A percentile compares a stretch with the other conserved stretches of the same genome.
Evolutionary conservation across 2,888 invertebrate genomes (phyloP).

Genomic region (Euphydryas editha): DNA sequence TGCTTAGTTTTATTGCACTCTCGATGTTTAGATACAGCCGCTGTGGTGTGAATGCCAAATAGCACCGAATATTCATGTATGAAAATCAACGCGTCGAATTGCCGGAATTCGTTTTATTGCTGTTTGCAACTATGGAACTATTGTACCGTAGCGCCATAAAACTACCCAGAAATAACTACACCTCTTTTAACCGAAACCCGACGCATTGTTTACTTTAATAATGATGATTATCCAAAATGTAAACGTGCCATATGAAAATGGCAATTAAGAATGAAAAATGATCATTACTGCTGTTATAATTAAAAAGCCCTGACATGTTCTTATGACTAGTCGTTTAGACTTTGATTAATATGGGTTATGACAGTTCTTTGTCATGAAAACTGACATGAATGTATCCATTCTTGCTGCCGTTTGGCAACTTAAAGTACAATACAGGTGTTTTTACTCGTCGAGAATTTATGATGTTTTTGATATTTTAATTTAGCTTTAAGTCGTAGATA

Average conservation of each 20-base stretch:
- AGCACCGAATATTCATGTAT: constrained; percentile 72
- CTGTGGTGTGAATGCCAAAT: constrained; percentile 65
- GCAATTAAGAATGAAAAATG: constrained; percentile 82
- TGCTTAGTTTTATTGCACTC: constrained; percentile 80
- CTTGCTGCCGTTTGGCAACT: constrained; percentile 46
- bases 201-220: constrained; percentile 61
- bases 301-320: constrained; percentile 74
- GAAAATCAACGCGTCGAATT: constrained; percentile 56
- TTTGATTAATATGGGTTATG: constrained; percentile 78
- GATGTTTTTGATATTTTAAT: constrained; percentile 9
- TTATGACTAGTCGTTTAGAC: constrained; percentile 63
- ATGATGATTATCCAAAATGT: constrained; percentile 76
- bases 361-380: constrained; percentile 63
- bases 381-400: constrained; percentile 51
- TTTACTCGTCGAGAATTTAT: constrained; percentile 9
- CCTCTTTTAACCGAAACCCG: constrained; percentile 46
- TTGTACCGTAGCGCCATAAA: constrained; percentile 22
- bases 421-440: constrained; percentile 6
- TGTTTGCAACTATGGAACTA: constrained; percentile 46
- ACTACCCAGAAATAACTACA: constrained; percentile 21
- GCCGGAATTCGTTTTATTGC: constrained; percentile 54
- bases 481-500: background rate
- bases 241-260: constrained; percentile 62
- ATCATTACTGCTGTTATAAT: constrained; percentile 76
- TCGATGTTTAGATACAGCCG: constrained; percentile 64